Evolutionary conservation across 2,797 vertebrate species (phyloP).

Genomic region (Pachyuromys duprasi): DNA sequence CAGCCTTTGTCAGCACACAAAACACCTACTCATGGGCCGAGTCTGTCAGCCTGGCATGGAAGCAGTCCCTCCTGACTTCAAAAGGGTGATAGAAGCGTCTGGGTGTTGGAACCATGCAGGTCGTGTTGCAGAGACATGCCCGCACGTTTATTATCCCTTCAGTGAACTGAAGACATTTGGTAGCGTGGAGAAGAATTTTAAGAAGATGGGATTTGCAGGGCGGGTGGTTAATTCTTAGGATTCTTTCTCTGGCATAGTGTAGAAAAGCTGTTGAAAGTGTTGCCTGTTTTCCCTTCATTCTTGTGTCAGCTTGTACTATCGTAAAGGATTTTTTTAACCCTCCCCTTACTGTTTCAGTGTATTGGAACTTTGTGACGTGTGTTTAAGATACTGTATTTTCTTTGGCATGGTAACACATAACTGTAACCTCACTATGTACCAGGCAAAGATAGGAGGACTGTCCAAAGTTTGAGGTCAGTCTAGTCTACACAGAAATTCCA

Average conservation of each 20-base stretch:
- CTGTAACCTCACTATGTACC: not conserved
- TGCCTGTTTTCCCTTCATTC: conserved; percentile 49
- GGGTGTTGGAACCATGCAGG: conserved; percentile 57
- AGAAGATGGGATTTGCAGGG: conserved; percentile 73
- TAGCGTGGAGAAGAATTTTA: conserved; percentile 71
- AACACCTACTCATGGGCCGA: conserved; percentile 66
- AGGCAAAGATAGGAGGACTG: not conserved
- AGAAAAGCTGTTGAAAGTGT: conserved; percentile 47
- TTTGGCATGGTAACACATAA: not conserved
- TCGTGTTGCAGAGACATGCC: conserved; percentile 65
- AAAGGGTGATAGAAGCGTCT: conserved; percentile 43
- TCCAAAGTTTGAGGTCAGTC: not conserved
- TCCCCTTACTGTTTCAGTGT: not conserved
- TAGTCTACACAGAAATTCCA: not conserved
- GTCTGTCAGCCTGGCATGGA: conserved; percentile 60
- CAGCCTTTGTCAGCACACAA: conserved; percentile 66
- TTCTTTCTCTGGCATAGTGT: conserved; percentile 57
- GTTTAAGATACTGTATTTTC: not conserved
- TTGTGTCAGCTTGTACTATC: not conserved
- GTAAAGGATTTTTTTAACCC: not conserved
- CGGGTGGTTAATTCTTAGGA: conserved; percentile 78
- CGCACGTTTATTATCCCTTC: conserved; percentile 44
- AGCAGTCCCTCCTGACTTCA: conserved; percentile 61
- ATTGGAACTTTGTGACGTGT: conserved; percentile 11
- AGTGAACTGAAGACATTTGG: conserved; percentile 56